Base-by-base conservation (phyloP, 2,797 vertebrate genomes). In the Chelon auratus region DNA sequence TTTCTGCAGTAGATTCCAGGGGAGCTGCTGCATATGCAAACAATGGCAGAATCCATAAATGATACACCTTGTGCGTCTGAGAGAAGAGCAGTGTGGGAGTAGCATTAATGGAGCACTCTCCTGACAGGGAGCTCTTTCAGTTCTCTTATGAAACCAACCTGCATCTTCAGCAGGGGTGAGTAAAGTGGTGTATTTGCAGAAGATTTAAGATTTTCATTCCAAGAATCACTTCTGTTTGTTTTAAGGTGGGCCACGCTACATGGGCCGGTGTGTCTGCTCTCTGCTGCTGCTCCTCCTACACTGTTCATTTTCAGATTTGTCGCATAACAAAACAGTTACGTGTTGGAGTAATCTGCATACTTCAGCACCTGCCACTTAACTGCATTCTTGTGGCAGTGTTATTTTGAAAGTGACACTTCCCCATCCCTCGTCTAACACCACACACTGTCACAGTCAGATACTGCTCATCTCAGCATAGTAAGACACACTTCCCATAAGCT, bases 91-190 rank as follows among this genome's bases (percentile, higher is more conserved):
- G 72, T 37, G 87, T 87, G 80, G 84, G 84, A 66, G 77, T 70
- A 68, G 67, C 72, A 54, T 72, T 89, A 88, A 90, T 87, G 80
- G 88, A 87, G 61, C 75, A 22, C 77, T 78, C 71, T 37, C 80
- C 71, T 76, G 70, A 84, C 73, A 82, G 74, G 62, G 62, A 42
- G 51, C 75, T 80, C 77, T 81, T 72, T 77, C 75, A 82, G 53
- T 50, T 53, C 59, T 79, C 75, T 87, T 61, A 62, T 86, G 67
- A 87, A 84, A 84, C 75, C 74, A 71, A 51, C 40, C 54, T 61
- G 66, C 40, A 62, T 86, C 72, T 80, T 72, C 30, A 5, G 56
- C 67, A 68, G 22, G 67, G 66, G 69, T 52, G 75, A 78, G 60
- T 74, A 77, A 69, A 68, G 68, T 13, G 30, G 71, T 26, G 12